phyloP scores from a whole-genome alignment of 1,140 invertebrate genomes.

The Pogonus chalceus region DNA sequence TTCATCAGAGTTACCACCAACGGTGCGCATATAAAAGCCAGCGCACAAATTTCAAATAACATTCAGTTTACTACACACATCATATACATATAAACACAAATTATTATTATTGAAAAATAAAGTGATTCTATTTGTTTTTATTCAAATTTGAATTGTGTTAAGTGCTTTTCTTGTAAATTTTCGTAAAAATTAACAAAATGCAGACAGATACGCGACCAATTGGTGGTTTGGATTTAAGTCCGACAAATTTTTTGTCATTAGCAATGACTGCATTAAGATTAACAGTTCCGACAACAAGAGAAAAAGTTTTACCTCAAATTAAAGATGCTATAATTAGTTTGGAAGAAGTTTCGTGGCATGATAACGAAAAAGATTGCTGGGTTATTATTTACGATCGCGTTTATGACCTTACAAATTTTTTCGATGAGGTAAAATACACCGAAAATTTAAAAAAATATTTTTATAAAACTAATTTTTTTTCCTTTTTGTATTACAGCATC shows the following conservation, averaged over 20 bases:
- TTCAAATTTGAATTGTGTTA: no score
- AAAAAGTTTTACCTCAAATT: neutral
- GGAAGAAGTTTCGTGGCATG: conserved; percentile 54
- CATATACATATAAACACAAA: no score
- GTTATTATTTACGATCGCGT: conserved; percentile 64
- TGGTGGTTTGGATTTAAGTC: neutral
- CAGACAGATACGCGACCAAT: neutral
- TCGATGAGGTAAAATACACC: conserved; percentile 45
- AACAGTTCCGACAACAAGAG: conserved; percentile 36
- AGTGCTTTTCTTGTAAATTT: no score
- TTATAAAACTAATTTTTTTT: neutral
- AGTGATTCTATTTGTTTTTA: no score
- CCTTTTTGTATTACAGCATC: conserved; percentile 50
- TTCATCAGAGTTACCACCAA: no score
- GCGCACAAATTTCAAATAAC: no score
- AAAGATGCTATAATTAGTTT: conserved; percentile 39
- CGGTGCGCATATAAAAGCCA: no score
- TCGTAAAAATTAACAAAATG: no score
- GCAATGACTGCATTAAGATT: conserved; percentile 39
- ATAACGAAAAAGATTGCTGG: conserved; percentile 55
- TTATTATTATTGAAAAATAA: no score
- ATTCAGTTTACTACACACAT: no score
- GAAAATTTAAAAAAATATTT: neutral
- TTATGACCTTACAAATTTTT: conserved; percentile 61
- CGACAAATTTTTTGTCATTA: conserved; percentile 31